A percentile compares a stretch with the other conserved stretches of the same genome.
Evolutionary conservation across 2,888 invertebrate genomes (phyloP).

Genomic region (Nasonovia ribisnigri): DNA sequence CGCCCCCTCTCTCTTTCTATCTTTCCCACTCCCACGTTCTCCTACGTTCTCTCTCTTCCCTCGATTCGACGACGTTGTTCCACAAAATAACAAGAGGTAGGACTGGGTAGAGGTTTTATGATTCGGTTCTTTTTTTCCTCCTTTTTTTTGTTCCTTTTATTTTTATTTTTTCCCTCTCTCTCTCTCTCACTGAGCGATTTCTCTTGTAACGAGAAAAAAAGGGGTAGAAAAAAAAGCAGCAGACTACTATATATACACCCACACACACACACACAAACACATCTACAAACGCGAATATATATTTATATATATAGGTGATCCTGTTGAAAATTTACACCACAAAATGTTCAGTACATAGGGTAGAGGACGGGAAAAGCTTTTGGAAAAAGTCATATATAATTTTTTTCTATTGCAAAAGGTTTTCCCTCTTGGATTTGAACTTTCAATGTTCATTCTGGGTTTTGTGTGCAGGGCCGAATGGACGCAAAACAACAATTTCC

Average conservation of each 20-base stretch:
- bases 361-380: constrained; percentile 39
- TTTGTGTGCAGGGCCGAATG: neutral
- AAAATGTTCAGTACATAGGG: constrained; percentile 51
- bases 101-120: constrained; percentile 62
- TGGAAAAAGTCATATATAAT: constrained; percentile 56
- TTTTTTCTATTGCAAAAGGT: constrained; percentile 47
- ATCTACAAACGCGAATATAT: neutral
- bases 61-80: constrained; percentile 52
- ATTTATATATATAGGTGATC: constrained; percentile 35
- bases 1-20: neutral
- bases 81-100: constrained; percentile 49
- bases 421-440: constrained; percentile 24
- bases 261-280: neutral
- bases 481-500: neutral
- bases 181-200: constrained; percentile 53
- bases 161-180: constrained; percentile 36
- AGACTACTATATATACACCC: constrained; percentile 19
- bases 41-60: neutral
- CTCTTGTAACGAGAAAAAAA: constrained; percentile 63
- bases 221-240: constrained; percentile 50
- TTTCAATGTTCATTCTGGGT: constrained; percentile 32
- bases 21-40: neutral
- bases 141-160: constrained; percentile 34
- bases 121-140: constrained; percentile 57
- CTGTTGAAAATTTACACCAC: constrained; percentile 63